Conservation (phyloP, 2,888 invertebrate species). For the Drosophila falleni region DNA sequence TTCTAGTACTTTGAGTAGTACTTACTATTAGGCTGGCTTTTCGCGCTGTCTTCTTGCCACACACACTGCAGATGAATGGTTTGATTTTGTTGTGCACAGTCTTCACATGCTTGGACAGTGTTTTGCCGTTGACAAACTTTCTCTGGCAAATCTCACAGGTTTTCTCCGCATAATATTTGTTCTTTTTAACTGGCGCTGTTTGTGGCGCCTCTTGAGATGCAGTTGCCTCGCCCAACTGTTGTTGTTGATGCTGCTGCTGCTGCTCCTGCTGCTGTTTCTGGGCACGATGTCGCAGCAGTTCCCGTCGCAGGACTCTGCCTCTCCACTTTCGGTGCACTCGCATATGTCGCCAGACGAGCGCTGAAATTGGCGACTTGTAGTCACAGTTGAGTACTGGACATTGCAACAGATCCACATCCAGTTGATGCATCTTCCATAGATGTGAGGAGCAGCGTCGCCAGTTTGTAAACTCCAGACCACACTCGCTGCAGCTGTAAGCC, state of each 20-base stretch:
- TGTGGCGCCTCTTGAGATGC: slow-evolving; percentile 37
- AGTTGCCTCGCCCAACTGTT: slow-evolving; percentile 30
- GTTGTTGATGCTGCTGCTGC: slow-evolving; percentile 8
- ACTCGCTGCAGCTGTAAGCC: slow-evolving; percentile 86
- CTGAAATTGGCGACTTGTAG: slow-evolving; percentile 87
- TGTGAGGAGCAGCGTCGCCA: slow-evolving; percentile 90
- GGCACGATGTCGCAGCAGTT: slow-evolving; percentile 65
- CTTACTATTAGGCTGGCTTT: slow-evolving; percentile 89
- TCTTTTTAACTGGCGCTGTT: slow-evolving; percentile 62
- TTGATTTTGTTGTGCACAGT: slow-evolving; percentile 91
- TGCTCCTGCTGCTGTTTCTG: slow-evolving; percentile 49
- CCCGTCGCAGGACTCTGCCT: slow-evolving; percentile 77
- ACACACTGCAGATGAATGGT: slow-evolving; percentile 91
- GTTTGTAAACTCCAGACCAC: slow-evolving; percentile 86
- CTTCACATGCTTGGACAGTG: slow-evolving; percentile 89
- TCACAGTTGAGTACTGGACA: slow-evolving; percentile 87
- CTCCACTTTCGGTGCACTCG: slow-evolving; percentile 87
- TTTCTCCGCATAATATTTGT: slow-evolving; percentile 87
- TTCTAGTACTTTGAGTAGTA: background rate
- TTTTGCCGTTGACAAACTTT: slow-evolving; percentile 89
- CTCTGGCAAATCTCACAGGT: slow-evolving; percentile 90
- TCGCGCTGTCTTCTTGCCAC: slow-evolving; percentile 90
- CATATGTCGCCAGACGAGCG: slow-evolving; percentile 88
- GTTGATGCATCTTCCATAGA: slow-evolving; percentile 89
- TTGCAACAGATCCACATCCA: slow-evolving; percentile 87